phyloP scores from a whole-genome alignment of 2,797 vertebrate species.

The Notolabrus celidotus region DNA sequence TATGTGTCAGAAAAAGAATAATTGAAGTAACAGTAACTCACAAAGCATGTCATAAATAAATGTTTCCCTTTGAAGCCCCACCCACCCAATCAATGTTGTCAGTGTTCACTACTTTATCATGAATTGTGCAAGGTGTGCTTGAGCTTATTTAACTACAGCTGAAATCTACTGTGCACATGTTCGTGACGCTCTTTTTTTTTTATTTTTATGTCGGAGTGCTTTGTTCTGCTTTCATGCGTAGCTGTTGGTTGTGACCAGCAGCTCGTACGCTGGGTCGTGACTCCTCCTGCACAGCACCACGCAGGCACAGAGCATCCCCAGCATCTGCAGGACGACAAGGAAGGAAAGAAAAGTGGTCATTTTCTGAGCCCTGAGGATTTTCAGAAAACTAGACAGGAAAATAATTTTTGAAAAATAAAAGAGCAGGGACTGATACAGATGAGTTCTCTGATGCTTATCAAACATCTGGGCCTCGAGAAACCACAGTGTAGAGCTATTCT shows the following conservation, averaged over 20 bases:
- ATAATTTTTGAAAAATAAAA: neutral
- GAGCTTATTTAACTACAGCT: conserved; percentile 82
- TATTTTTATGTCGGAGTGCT: conserved; percentile 55
- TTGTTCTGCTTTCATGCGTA: conserved; percentile 87
- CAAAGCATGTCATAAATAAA: conserved; percentile 80
- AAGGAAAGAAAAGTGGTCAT: neutral
- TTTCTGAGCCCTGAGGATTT: neutral
- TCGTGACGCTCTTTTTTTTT: conserved; percentile 79
- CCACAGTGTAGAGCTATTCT: too few species aligned
- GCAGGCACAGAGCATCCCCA: conserved; percentile 98
- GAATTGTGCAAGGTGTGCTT: conserved; percentile 85
- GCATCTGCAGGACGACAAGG: conserved; percentile 84
- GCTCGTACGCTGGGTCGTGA: conserved; percentile 95
- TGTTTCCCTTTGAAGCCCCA: conserved; percentile 34
- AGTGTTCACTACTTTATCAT: conserved; percentile 82
- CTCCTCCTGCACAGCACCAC: conserved; percentile 95
- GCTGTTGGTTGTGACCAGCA: conserved; percentile 95
- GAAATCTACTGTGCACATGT: conserved; percentile 76
- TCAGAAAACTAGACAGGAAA: neutral
- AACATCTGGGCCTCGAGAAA: too few species aligned
- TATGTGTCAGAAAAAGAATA: conserved; percentile 54
- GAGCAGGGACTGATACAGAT: too few species aligned
- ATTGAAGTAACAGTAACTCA: conserved; percentile 72
- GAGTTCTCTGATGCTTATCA: too few species aligned
- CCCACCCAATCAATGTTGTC: conserved; percentile 74